phyloP scores from a whole-genome alignment of 1,140 invertebrate genomes.

The Anoplophora glabripennis region DNA sequence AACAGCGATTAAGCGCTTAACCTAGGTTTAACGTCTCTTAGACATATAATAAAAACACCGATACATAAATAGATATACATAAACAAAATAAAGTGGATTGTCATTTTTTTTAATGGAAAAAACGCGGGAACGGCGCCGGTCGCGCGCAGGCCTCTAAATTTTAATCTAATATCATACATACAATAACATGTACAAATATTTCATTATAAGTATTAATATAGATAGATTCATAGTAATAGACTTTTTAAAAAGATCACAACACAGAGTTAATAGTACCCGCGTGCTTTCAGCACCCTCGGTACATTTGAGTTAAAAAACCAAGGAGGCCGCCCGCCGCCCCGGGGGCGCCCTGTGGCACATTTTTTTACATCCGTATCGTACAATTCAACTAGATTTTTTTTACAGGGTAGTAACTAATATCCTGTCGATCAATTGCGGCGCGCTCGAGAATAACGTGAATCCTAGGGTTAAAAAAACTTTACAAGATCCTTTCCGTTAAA shows the following conservation, averaged over 20 bases:
- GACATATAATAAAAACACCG: slow-evolving; percentile 42
- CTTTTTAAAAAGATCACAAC: slow-evolving; percentile 52
- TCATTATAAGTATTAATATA: slow-evolving; percentile 49
- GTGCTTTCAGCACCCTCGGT: slow-evolving; percentile 27
- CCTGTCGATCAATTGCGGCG: slow-evolving; percentile 1
- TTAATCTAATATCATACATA: slow-evolving; percentile 44
- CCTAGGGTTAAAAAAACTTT: background rate
- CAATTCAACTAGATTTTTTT: slow-evolving; percentile 9
- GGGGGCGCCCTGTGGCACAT: slow-evolving; percentile 33
- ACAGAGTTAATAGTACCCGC: slow-evolving; percentile 47
- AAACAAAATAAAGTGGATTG: slow-evolving; percentile 42
- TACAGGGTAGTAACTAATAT: slow-evolving; percentile 5
- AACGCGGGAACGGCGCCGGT: slow-evolving; percentile 22
- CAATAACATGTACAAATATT: slow-evolving; percentile 50
- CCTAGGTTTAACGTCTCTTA: slow-evolving; percentile 41
- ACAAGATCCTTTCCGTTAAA: too few relatives aligned
- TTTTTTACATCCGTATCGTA: slow-evolving; percentile 24
- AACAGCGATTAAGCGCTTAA: slow-evolving; percentile 43
- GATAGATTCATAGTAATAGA: slow-evolving; percentile 52
- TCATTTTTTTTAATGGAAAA: slow-evolving; percentile 43
- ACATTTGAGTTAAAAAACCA: slow-evolving; percentile 37
- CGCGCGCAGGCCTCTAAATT: slow-evolving; percentile 30
- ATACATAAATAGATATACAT: slow-evolving; percentile 38
- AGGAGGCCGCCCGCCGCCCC: slow-evolving; percentile 20
- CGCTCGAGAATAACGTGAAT: background rate